Evolutionary conservation across 2,797 vertebrate species (phyloP).

Genomic region (Peromyscus nudipes): DNA sequence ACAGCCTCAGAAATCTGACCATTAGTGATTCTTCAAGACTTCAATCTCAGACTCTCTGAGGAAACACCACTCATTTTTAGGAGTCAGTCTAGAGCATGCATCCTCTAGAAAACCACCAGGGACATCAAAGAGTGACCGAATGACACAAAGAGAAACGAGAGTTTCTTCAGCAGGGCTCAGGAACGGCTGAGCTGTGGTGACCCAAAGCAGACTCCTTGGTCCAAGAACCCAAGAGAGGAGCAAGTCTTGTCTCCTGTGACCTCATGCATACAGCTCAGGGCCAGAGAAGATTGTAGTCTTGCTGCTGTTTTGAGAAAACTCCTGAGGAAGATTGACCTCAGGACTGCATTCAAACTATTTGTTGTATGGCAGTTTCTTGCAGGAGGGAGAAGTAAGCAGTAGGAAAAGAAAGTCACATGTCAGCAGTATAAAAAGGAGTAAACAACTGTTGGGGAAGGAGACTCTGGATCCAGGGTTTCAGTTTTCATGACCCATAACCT

Average conservation of each 20-base stretch:
- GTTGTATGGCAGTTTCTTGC: neutral
- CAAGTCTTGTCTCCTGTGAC: neutral
- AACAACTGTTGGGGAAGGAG: neutral
- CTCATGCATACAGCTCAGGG: neutral
- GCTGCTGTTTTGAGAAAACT: neutral
- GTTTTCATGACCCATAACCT: neutral
- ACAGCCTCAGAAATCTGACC: neutral
- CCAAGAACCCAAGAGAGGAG: neutral
- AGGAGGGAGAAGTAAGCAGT: neutral
- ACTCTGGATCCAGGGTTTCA: neutral
- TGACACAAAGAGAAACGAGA: neutral
- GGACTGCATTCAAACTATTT: neutral
- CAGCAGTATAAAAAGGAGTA: neutral
- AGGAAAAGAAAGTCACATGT: neutral
- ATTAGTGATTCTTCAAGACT: slow-evolving; percentile 51
- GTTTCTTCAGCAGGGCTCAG: neutral
- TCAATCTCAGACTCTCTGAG: neutral
- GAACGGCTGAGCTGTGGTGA: neutral
- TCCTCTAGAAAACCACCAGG: slow-evolving; percentile 64
- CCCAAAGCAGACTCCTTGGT: neutral
- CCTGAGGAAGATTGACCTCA: neutral
- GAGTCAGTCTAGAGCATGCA: slow-evolving; percentile 10
- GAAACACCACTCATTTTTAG: neutral
- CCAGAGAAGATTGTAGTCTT: neutral
- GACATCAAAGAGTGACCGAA: slow-evolving; percentile 47